phyloP scores from a whole-genome alignment of 2,797 vertebrate genomes.

The Bovichtus diacanthus region DNA sequence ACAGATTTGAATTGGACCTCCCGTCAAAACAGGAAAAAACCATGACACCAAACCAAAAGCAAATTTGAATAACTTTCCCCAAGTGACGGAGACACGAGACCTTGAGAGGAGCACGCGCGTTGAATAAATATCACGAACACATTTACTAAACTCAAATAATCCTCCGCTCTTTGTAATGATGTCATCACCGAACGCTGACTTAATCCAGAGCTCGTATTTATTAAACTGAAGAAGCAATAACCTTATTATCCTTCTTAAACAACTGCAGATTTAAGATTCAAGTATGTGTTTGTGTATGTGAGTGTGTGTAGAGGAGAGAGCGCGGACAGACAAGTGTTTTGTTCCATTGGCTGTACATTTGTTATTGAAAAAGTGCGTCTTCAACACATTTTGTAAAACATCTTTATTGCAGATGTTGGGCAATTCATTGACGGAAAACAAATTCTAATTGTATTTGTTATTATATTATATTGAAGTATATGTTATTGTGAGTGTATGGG shows the following conservation, averaged over 20 bases:
- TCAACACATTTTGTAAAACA: not conserved
- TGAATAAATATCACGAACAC: constrained; percentile 25
- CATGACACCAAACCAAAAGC: constrained; percentile 5
- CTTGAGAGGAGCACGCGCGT: constrained; percentile 3
- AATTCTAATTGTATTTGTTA: too few relatives aligned
- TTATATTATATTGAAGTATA: too few relatives aligned
- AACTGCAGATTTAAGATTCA: not conserved
- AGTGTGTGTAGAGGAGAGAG: not conserved
- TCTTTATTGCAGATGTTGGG: not conserved
- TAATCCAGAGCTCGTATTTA: constrained; percentile 32
- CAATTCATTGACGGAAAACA: not conserved
- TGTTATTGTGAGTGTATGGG: not conserved
- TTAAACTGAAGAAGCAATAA: constrained; percentile 14
- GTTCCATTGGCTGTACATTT: not conserved
- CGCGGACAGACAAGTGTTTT: not conserved
- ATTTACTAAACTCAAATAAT: constrained; percentile 41
- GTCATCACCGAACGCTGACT: constrained; percentile 24
- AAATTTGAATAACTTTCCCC: not conserved
- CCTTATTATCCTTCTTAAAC: constrained; percentile 24
- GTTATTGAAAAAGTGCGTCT: not conserved
- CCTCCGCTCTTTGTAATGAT: constrained; percentile 23
- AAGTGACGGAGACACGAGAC: not conserved
- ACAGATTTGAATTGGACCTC: not conserved
- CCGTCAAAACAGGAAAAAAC: constrained; percentile 3
- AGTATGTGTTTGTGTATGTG: not conserved